Evolutionary conservation across 2,113 vertebrate genomes (phyloP).

Genomic region (Eulemur macaco): DNA sequence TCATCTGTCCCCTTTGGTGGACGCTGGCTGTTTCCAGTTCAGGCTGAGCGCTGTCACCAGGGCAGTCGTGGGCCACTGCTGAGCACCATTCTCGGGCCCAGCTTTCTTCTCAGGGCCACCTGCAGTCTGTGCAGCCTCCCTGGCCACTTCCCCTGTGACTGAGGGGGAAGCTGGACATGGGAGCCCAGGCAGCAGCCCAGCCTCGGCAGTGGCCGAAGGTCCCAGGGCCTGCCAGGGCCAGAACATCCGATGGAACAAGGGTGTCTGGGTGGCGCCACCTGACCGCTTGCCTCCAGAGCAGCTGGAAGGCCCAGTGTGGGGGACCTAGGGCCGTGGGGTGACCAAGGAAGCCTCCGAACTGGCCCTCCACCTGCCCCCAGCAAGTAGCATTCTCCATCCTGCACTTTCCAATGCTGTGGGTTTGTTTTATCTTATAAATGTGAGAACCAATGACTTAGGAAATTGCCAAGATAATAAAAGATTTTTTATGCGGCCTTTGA

Average conservation of each 20-base stretch:
- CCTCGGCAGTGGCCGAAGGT: too few species aligned
- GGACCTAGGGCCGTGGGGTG: neutral
- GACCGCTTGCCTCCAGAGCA: too few species aligned
- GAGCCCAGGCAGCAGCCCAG: neutral
- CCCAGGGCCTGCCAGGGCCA: neutral
- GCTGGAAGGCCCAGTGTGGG: neutral
- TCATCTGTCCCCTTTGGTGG: too few species aligned
- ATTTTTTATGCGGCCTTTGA: slow-evolving; percentile 48
- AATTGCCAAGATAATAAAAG: neutral
- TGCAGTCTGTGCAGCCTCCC: neutral
- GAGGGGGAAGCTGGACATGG: neutral
- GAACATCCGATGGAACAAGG: neutral
- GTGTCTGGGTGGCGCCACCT: neutral
- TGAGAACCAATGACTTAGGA: slow-evolving; percentile 33
- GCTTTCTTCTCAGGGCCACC: too few species aligned
- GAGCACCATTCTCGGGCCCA: neutral
- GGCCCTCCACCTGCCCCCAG: neutral
- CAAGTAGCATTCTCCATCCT: neutral
- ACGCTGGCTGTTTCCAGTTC: too few species aligned
- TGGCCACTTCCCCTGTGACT: neutral
- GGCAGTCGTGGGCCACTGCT: too few species aligned
- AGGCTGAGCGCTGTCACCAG: too few species aligned
- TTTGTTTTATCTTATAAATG: neutral
- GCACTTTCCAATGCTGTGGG: neutral
- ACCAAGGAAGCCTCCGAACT: neutral